Base-by-base conservation (phyloP, 2,888 invertebrate species). In the Hirtodrosophila histrioides region DNA sequence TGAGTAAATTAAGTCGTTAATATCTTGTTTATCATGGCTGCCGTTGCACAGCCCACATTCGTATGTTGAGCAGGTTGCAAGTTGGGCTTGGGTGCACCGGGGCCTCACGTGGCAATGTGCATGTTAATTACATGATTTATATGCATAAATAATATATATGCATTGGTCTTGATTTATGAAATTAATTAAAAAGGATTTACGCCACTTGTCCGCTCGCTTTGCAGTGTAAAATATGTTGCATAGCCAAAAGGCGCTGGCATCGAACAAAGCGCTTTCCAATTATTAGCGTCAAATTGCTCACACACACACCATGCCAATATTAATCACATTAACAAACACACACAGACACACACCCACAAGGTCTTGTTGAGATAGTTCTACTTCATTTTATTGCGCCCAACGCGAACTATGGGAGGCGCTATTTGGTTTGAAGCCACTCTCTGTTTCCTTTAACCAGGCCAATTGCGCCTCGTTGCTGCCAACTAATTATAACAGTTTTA, bases 71-170 rank as follows among this genome's bases (percentile, higher is more conserved):
- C 56, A 56, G 56, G 48, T 63, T 35, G 58, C 45, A 56, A 44
- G 61, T 60, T 48, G 65, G 27, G 45, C 17, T 23, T 27, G 11
- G 17, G 51, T 17, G 17, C 7, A 31, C 11, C 36, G 24, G 40
- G 40, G 8, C 40, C 37, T 10, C 27, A 44, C 57, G 78, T 65
- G 64, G 50, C 70, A 61, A 75, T 85, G 65, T 69, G 58, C 71
- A 78, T 81, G 88, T 84, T 84, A 84, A 84, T 84, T 84, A 84
- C 88, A 78, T 84, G 88, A 84, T 84, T 88, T 88, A 84, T 84
- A 51, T 68, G 63, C 81, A 73, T 68, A 78, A 82, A 73, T 78
- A 61, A 62, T 17, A 17, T 17, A 17, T 17, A 68, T 72, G 84
- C 71, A 75, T 65, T 77, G 85, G 54, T 69, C 75, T 71, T 84